These are phyloP conservation scores for Sminthurides bifidus DNA, from an alignment of 1,140 invertebrate species.

Conservation along the genomic window DNA sequence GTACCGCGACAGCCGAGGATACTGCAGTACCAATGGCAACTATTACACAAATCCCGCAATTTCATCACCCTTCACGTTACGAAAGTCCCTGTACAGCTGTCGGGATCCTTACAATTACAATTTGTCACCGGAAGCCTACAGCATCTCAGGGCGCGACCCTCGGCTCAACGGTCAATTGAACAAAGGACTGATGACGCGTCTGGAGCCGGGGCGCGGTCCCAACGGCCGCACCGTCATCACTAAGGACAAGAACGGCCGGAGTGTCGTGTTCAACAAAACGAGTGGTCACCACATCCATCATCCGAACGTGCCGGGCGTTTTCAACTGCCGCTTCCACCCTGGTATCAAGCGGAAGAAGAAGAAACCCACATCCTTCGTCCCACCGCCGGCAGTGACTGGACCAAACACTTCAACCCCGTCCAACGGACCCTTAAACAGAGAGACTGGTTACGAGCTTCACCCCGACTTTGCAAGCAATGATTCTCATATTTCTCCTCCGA, in stretches of 20 bases:
- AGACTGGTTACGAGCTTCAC: neutral
- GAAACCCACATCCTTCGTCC: conserved; percentile 73
- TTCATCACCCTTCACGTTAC: no score
- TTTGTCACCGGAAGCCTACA: no score
- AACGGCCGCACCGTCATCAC: no score
- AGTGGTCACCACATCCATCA: conserved; percentile 27
- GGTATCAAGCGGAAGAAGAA: conserved; percentile 70
- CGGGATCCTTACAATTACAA: no score
- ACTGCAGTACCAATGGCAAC: conserved; percentile 8
- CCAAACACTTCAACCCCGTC: neutral
- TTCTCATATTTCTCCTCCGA: conserved; percentile 1
- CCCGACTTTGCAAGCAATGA: neutral
- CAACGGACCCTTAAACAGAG: neutral
- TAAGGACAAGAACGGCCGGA: neutral
- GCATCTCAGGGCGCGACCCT: no score
- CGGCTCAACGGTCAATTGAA: no score
- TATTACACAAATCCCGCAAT: neutral
- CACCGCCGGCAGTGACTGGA: conserved; percentile 46
- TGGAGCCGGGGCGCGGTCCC: no score
- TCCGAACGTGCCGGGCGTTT: conserved; percentile 60
- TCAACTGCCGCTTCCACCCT: conserved; percentile 77
- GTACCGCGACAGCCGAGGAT: neutral
- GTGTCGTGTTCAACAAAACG: conserved; percentile 19
- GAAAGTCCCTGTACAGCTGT: no score
- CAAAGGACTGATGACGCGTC: no score